Percentiles rank a stretch among this genome's conserved stretches.
Conservation (phyloP, 2,113 vertebrate genomes). For the Peromyscus polionotus region DNA sequence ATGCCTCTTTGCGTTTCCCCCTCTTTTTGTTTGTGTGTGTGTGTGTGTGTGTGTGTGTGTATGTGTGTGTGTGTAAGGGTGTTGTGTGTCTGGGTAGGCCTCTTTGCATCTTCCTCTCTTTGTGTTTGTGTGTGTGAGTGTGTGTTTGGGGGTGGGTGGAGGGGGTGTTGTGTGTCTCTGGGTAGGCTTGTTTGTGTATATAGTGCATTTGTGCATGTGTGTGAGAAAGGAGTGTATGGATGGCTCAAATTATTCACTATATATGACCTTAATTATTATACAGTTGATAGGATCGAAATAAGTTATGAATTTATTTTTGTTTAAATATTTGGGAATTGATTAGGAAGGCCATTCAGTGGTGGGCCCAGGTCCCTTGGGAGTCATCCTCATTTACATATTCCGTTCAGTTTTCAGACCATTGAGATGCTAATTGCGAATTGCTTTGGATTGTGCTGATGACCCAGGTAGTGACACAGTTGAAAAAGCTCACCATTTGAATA, state of each 20-base stretch:
- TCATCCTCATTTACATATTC: conserved; percentile 63
- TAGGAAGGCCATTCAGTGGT: neutral
- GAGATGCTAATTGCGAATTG: conserved; percentile 78
- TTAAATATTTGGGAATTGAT: conserved; percentile 53
- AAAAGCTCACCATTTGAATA: conserved; percentile 63
- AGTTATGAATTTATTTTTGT: conserved; percentile 11
- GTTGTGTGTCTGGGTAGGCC: neutral
- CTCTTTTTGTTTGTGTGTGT: neutral
- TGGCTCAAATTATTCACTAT: neutral
- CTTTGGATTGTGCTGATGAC: conserved; percentile 67
- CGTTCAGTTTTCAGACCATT: conserved; percentile 79
- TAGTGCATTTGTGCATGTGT: neutral
- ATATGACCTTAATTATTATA: neutral
- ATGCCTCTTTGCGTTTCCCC: neutral
- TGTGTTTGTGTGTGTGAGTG: neutral
- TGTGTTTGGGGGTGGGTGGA: no score
- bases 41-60: neutral
- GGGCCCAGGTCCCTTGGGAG: neutral
- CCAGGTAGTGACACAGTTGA: conserved; percentile 58
- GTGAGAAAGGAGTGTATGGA: neutral
- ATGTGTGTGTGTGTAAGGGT: no score
- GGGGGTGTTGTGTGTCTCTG: neutral
- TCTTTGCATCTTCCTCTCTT: no score
- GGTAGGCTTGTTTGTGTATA: neutral
- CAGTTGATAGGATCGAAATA: neutral